phyloP scores from a whole-genome alignment of 2,113 vertebrate species.

The Callopanchax toddi region DNA sequence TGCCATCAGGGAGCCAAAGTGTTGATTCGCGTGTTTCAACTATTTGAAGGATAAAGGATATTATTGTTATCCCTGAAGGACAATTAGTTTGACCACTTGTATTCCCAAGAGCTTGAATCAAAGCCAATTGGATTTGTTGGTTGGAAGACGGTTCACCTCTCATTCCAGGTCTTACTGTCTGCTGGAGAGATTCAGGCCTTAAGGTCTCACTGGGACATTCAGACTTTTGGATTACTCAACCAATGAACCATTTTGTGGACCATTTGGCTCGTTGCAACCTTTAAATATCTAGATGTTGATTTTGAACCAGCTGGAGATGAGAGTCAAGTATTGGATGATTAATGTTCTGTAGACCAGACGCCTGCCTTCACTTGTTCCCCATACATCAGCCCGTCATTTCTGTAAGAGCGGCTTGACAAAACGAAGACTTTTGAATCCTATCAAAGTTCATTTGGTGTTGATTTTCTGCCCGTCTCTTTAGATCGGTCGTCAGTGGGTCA shows the following conservation, averaged over 20 bases:
- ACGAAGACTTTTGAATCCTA: background rate
- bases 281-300: too few relatives aligned
- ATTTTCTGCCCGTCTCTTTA: background rate
- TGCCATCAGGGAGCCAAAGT: constrained; percentile 5
- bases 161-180: background rate
- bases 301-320: background rate
- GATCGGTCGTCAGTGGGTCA: background rate
- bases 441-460: background rate
- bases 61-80: constrained; percentile 7
- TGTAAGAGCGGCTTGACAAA: background rate
- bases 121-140: constrained; percentile 3
- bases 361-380: background rate
- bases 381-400: background rate
- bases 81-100: background rate
- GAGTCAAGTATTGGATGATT: background rate
- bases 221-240: too few relatives aligned
- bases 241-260: too few relatives aligned
- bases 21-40: background rate
- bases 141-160: background rate
- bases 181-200: background rate
- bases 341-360: background rate
- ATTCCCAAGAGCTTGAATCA: background rate
- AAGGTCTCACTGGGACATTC: background rate
- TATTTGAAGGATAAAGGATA: constrained; percentile 1
- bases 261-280: too few relatives aligned